Evolutionary conservation across 2,113 vertebrate genomes (phyloP).

Genomic region (Accipiter cooperii): DNA sequence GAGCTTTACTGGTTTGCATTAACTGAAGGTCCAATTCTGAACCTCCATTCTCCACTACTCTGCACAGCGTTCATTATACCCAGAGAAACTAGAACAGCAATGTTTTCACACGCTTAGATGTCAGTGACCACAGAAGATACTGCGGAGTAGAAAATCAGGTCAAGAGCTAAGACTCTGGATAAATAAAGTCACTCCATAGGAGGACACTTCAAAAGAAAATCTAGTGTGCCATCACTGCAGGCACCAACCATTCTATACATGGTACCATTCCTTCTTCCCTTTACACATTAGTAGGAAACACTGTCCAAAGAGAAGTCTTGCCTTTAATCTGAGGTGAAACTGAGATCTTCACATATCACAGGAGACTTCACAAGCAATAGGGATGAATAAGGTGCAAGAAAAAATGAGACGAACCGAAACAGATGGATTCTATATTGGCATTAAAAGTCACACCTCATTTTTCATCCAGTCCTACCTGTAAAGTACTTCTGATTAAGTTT

Average conservation of each 20-base stretch:
- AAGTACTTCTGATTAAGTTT: background rate
- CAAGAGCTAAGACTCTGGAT: background rate
- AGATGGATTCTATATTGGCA: conserved; percentile 7
- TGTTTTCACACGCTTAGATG: fast-evolving
- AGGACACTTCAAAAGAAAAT: background rate
- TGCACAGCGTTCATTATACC: background rate
- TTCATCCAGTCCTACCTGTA: background rate
- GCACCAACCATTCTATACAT: background rate
- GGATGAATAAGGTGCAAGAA: background rate
- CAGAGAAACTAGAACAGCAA: background rate
- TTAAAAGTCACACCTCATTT: conserved; percentile 1
- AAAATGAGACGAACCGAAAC: background rate
- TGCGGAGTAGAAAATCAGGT: background rate
- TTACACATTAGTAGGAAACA: background rate
- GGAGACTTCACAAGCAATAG: background rate
- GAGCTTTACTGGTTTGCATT: background rate
- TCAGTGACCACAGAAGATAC: background rate
- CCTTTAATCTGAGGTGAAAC: background rate
- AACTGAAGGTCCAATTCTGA: background rate
- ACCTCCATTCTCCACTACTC: background rate
- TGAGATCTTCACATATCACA: background rate
- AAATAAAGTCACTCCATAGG: background rate
- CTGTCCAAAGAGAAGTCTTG: background rate
- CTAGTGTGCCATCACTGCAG: background rate
- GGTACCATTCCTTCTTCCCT: background rate